Percentiles rank a stretch among this genome's conserved stretches.
phyloP scores from a whole-genome alignment of 2,113 vertebrate species.

The Vimba vimba region DNA sequence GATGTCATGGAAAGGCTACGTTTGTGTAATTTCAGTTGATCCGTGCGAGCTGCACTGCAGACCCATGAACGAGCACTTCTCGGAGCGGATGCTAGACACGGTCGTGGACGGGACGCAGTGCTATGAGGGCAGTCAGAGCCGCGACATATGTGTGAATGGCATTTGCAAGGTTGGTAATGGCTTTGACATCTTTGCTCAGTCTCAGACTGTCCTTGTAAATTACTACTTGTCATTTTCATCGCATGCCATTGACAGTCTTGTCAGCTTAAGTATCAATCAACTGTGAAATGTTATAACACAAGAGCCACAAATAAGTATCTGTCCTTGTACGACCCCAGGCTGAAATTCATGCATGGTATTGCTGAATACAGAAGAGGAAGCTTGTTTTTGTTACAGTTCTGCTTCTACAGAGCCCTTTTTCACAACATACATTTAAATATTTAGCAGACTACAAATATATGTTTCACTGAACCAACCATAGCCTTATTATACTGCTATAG shows the following conservation, averaged over 20 bases:
- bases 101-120: slow-evolving; percentile 89
- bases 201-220: background rate
- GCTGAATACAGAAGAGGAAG: background rate
- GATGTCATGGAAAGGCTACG: background rate
- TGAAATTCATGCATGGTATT: background rate
- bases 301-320: background rate
- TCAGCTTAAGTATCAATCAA: background rate
- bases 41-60: slow-evolving; percentile 95
- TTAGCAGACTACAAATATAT: background rate
- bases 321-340: background rate
- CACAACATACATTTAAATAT: background rate
- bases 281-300: background rate
- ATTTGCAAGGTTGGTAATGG: slow-evolving; percentile 88
- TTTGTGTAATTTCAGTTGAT: slow-evolving; percentile 73
- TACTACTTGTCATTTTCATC: slow-evolving; percentile 1
- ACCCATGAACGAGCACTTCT: slow-evolving; percentile 81
- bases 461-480: background rate
- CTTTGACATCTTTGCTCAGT: background rate
- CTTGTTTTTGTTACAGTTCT: background rate
- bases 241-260: background rate
- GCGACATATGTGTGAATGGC: slow-evolving; percentile 91
- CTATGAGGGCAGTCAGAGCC: slow-evolving; percentile 78
- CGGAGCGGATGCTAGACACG: slow-evolving; percentile 87
- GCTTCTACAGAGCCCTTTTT: background rate
- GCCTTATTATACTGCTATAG: background rate